Conservation (phyloP, 2,888 invertebrate genomes). For the Onthophagus sagittarius region DNA sequence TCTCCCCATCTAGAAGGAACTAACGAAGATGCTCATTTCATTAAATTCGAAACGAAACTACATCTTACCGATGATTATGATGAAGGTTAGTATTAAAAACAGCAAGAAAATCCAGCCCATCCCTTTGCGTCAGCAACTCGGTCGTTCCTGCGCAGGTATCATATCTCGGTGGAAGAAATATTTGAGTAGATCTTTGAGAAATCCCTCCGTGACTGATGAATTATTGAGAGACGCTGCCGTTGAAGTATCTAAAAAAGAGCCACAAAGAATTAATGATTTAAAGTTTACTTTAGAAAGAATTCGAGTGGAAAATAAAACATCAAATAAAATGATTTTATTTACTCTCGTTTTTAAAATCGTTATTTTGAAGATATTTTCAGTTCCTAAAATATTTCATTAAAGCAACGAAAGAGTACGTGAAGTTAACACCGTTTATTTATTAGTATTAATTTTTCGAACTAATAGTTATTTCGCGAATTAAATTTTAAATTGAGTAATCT, state of each 20-base stretch:
- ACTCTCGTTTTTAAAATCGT: too few species aligned
- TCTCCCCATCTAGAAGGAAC: neutral
- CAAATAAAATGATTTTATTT: too few species aligned
- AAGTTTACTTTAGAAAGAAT: neutral
- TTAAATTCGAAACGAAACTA: too few species aligned
- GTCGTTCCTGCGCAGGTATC: conserved; percentile 16
- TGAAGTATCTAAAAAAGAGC: neutral
- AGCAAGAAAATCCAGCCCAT: conserved; percentile 52
- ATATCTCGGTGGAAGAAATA: conserved; percentile 17
- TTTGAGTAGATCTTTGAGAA: neutral
- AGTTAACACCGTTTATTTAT: too few species aligned
- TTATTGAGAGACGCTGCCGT: neutral
- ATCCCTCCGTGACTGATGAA: conserved; percentile 7
- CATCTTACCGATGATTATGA: conserved; percentile 46
- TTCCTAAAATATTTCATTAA: too few species aligned
- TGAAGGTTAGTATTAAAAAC: conserved; percentile 48
- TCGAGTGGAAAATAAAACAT: neutral
- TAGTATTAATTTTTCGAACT: too few species aligned
- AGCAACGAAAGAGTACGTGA: too few species aligned
- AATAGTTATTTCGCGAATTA: too few species aligned
- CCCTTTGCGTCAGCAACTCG: conserved; percentile 47
- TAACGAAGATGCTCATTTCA: too few species aligned
- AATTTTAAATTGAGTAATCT: too few species aligned
- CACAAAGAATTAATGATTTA: neutral
- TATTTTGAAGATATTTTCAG: too few species aligned